Evolutionary conservation across 2,888 invertebrate genomes (phyloP).

Genomic region (Girardia tigrina): DNA sequence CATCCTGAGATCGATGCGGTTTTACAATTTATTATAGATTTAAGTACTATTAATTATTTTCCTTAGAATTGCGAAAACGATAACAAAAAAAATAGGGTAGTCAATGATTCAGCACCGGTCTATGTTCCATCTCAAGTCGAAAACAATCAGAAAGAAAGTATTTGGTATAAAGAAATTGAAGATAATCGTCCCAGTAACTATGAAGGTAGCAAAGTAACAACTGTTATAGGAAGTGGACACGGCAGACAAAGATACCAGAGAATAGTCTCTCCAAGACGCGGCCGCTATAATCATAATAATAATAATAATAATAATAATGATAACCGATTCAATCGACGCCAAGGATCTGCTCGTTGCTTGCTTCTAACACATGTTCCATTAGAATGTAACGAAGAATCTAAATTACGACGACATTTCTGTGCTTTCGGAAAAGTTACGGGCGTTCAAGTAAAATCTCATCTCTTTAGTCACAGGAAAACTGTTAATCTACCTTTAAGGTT

Average conservation of each 20-base stretch:
- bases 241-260: constrained; percentile 7
- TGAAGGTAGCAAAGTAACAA: neutral
- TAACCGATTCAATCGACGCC: neutral
- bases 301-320: neutral
- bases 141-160: neutral
- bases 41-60: neutral
- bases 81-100: neutral
- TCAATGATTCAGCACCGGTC: neutral
- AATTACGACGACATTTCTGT: neutral
- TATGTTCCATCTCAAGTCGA: neutral
- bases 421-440: neutral
- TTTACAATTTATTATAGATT: neutral
- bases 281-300: neutral
- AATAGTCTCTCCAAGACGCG: neutral
- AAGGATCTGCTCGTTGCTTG: neutral
- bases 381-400: neutral
- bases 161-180: neutral
- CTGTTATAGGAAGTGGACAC: neutral
- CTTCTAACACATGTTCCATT: neutral
- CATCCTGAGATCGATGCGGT: constrained; percentile 14
- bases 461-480: neutral
- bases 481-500: neutral
- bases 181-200: neutral
- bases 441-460: neutral
- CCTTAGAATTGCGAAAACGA: neutral